Conservation (phyloP, 1,140 invertebrate species). For the Scaptomyza montana region DNA sequence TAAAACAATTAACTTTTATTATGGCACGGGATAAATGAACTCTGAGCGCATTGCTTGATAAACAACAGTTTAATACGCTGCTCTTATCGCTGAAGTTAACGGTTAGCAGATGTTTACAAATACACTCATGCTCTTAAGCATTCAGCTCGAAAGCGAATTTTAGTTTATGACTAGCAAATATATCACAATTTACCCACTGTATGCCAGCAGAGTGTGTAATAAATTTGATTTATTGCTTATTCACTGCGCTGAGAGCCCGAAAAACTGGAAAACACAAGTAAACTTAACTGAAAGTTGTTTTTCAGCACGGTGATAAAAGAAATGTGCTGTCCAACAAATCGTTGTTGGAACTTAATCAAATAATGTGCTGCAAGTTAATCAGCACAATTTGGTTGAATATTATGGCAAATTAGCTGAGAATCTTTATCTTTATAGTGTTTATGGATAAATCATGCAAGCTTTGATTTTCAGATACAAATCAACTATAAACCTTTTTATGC, state of each 20-base stretch:
- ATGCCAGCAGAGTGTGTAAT: constrained; percentile 24
- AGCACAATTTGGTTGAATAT: not conserved
- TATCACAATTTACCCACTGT: constrained; percentile 29
- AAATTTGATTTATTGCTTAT: constrained; percentile 40
- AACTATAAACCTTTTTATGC: no score
- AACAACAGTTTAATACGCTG: constrained; percentile 16
- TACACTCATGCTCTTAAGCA: constrained; percentile 12
- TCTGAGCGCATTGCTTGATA: constrained; percentile 10
- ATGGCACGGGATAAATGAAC: constrained; percentile 33
- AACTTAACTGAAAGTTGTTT: constrained; percentile 11
- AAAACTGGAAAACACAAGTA: not conserved
- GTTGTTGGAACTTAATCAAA: not conserved
- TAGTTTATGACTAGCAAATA: constrained; percentile 17
- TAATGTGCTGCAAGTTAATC: not conserved
- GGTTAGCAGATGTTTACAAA: constrained; percentile 12
- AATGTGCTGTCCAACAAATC: not conserved
- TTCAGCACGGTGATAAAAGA: not conserved
- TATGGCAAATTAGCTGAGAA: not conserved
- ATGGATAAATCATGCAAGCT: no score
- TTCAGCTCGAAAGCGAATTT: constrained; percentile 27
- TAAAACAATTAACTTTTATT: constrained; percentile 14
- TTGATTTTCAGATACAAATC: no score
- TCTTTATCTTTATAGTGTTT: no score
- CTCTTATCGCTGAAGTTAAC: constrained; percentile 30
- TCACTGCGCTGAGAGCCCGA: constrained; percentile 9